Conservation (phyloP, 2,797 vertebrate species). For the Intellagama lesueurii region DNA sequence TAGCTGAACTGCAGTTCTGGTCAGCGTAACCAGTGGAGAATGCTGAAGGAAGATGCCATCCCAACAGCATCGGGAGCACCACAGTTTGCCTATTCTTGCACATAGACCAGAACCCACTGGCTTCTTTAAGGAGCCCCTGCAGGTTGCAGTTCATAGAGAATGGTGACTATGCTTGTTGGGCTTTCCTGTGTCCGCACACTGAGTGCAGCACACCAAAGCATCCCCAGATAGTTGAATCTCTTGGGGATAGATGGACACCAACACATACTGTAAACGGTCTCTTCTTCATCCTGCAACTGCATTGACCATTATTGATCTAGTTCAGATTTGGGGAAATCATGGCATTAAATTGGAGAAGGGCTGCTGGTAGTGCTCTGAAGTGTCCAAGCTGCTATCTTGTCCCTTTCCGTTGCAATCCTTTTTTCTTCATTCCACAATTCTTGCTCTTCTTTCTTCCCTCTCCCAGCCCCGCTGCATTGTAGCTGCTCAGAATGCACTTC, state of each 20-base stretch:
- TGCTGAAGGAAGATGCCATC: background rate
- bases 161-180: no score
- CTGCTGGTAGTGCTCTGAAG: background rate
- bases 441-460: background rate
- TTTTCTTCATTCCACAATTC: background rate
- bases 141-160: background rate
- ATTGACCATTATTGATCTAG: background rate
- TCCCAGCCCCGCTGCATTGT: conserved; percentile 52
- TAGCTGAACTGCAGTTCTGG: background rate
- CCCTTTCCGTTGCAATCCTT: background rate
- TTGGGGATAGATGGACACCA: background rate
- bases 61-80: background rate
- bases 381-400: background rate
- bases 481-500: conserved; percentile 68
- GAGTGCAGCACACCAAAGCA: background rate
- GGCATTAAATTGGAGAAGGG: background rate
- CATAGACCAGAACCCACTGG: background rate
- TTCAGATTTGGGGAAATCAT: background rate
- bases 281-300: no score
- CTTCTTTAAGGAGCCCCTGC: background rate
- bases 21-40: no score
- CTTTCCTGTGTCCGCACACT: background rate
- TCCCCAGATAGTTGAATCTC: background rate
- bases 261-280: no score
- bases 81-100: background rate